Percentiles rank a stretch among this genome's conserved stretches.
phyloP scores from a whole-genome alignment of 2,113 vertebrate genomes.

The Rattus norvegicus region DNA sequence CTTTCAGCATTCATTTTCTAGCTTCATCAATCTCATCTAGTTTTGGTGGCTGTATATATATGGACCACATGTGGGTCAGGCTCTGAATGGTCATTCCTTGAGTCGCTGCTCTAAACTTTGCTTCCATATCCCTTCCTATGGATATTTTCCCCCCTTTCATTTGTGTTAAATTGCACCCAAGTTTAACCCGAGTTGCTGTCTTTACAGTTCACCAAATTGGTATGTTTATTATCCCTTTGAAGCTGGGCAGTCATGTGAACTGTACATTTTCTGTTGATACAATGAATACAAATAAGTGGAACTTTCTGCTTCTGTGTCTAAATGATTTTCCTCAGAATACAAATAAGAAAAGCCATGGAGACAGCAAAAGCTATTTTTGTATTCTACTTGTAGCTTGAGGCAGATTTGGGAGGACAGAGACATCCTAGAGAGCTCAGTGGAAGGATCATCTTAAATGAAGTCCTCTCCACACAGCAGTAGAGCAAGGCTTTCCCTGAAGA shows the following conservation, averaged over 20 bases:
- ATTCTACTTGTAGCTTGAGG: slow-evolving; percentile 82
- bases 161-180: slow-evolving; percentile 55
- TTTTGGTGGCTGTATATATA: no score
- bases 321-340: slow-evolving; percentile 90
- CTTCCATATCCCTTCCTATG: no score
- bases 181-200: slow-evolving; percentile 75
- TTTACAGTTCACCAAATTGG: slow-evolving; percentile 87
- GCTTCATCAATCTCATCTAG: no score
- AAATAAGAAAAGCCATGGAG: slow-evolving; percentile 90
- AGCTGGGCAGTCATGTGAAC: slow-evolving; percentile 86
- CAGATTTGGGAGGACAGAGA: slow-evolving; percentile 85
- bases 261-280: slow-evolving; percentile 88
- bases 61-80: no score
- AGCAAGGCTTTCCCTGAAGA: slow-evolving; percentile 72
- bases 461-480: slow-evolving; percentile 76
- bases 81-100: no score
- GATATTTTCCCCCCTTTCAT: slow-evolving; percentile 37
- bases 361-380: slow-evolving; percentile 91
- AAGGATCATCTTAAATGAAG: slow-evolving; percentile 78
- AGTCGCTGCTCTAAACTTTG: no score
- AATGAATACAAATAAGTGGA: slow-evolving; percentile 88
- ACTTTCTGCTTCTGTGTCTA: slow-evolving; percentile 88
- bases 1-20: no score
- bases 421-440: slow-evolving; percentile 82
- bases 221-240: slow-evolving; percentile 87